A percentile compares a stretch with the other conserved stretches of the same genome.
These are phyloP conservation scores for Sarcophaga peregrina DNA, from an alignment of 1,140 invertebrate species.

Conservation along the genomic window DNA sequence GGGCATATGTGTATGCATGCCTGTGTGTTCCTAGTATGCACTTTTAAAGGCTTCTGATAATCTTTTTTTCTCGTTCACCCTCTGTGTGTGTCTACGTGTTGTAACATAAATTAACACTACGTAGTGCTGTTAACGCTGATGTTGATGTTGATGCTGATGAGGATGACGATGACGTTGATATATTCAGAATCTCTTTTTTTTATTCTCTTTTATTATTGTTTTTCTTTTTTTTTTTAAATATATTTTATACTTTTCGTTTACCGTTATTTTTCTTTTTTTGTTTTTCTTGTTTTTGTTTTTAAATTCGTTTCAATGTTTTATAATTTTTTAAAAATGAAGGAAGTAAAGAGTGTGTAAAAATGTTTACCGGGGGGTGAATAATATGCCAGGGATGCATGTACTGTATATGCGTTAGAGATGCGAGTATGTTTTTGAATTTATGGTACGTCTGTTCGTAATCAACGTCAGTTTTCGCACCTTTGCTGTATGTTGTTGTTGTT, in stretches of 20 bases:
- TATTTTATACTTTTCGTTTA: not conserved
- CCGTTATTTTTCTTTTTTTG: not conserved
- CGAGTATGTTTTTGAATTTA: not conserved
- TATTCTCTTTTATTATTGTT: not conserved
- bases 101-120: conserved; percentile 16
- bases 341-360: not conserved
- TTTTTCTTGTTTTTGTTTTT: no score
- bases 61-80: not conserved
- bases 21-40: not conserved
- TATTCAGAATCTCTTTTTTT: conserved; percentile 5
- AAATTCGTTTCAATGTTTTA: no score
- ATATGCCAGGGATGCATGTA: not conserved
- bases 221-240: not conserved
- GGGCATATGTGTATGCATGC: no score
- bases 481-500: not conserved
- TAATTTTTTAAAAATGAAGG: no score
- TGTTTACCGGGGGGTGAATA: not conserved
- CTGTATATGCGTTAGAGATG: no score
- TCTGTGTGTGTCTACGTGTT: not conserved
- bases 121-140: not conserved
- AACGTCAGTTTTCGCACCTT: not conserved
- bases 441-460: not conserved
- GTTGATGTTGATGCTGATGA: not conserved
- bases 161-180: not conserved
- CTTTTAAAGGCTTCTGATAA: not conserved